phyloP scores from a whole-genome alignment of 2,888 invertebrate genomes.

The Lypha dubia region DNA sequence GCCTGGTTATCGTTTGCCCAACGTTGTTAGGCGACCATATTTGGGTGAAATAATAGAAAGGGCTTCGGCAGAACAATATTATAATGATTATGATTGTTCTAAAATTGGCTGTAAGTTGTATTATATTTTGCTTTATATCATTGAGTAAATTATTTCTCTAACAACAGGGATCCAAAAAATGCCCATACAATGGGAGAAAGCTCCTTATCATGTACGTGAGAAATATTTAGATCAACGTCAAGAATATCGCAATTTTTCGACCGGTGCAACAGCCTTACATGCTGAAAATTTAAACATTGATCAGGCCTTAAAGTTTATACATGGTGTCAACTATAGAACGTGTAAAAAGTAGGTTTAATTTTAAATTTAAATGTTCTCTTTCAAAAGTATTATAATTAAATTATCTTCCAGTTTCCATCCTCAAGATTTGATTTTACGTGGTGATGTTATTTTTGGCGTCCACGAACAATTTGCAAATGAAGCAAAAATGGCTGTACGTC shows the following conservation, averaged over 20 bases:
- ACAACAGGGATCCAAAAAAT: conserved; percentile 92
- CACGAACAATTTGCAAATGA: conserved; percentile 96
- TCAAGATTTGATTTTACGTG: conserved; percentile 90
- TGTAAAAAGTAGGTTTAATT: conserved; percentile 83
- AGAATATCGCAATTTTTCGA: conserved; percentile 89
- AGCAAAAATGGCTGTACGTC: conserved; percentile 97
- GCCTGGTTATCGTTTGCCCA: conserved; percentile 94
- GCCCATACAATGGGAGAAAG: conserved; percentile 92
- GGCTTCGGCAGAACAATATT: conserved; percentile 96
- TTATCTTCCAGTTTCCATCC: conserved; percentile 86
- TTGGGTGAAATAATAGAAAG: conserved; percentile 96
- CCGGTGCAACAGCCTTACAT: conserved; percentile 87
- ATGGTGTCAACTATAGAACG: conserved; percentile 86
- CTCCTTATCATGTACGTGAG: conserved; percentile 88
- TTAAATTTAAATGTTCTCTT: neutral
- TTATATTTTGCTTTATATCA: neutral
- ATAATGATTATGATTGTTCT: conserved; percentile 94
- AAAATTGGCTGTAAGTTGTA: conserved; percentile 93
- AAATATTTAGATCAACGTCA: conserved; percentile 89
- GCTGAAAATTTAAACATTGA: conserved; percentile 89
- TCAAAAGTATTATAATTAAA: neutral
- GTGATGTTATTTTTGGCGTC: conserved; percentile 94
- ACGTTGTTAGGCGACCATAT: conserved; percentile 93
- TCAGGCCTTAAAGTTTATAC: conserved; percentile 90
- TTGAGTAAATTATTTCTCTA: neutral